Conservation (phyloP, 2,113 vertebrate species). For the Numenius arquata region DNA sequence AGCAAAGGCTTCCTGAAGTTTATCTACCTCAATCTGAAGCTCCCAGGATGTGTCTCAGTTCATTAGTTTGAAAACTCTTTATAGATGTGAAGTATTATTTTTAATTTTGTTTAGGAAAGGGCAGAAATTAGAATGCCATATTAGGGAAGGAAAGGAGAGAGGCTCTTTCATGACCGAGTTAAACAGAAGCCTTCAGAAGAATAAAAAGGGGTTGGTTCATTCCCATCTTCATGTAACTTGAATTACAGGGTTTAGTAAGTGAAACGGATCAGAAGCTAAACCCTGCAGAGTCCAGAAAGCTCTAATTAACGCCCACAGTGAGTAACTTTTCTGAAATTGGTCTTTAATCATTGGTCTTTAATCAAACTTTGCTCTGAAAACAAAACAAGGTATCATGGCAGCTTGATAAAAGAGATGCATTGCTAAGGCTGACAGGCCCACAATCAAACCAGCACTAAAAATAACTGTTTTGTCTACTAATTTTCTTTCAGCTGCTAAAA, state of each 20-base stretch:
- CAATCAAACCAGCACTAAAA: slow-evolving; percentile 62
- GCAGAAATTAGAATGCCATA: not conserved
- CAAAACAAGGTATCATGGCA: slow-evolving; percentile 58
- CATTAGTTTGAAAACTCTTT: not conserved
- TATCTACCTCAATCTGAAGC: not conserved
- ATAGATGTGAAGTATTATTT: not conserved
- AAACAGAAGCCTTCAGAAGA: slow-evolving; percentile 32
- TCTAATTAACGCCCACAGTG: slow-evolving; percentile 65
- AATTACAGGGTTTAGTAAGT: slow-evolving; percentile 66
- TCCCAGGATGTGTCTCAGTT: not conserved
- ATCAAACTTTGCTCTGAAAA: slow-evolving; percentile 64
- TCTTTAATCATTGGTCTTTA: slow-evolving; percentile 71
- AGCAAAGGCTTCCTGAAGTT: not conserved
- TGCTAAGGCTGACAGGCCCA: slow-evolving; percentile 52
- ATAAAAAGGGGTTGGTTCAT: slow-evolving; percentile 13
- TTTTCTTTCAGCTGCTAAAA: slow-evolving; percentile 54
- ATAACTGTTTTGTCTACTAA: slow-evolving; percentile 52
- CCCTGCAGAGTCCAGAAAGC: slow-evolving; percentile 47
- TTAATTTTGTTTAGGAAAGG: not conserved
- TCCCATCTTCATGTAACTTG: slow-evolving; percentile 46
- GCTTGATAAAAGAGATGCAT: slow-evolving; percentile 65
- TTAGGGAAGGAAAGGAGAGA: not conserved
- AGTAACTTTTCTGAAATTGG: slow-evolving; percentile 58
- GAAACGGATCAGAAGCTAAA: slow-evolving; percentile 40
- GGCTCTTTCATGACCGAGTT: slow-evolving; percentile 16